phyloP scores from a whole-genome alignment of 2,888 invertebrate genomes.

The Hypercompe scribonia region DNA sequence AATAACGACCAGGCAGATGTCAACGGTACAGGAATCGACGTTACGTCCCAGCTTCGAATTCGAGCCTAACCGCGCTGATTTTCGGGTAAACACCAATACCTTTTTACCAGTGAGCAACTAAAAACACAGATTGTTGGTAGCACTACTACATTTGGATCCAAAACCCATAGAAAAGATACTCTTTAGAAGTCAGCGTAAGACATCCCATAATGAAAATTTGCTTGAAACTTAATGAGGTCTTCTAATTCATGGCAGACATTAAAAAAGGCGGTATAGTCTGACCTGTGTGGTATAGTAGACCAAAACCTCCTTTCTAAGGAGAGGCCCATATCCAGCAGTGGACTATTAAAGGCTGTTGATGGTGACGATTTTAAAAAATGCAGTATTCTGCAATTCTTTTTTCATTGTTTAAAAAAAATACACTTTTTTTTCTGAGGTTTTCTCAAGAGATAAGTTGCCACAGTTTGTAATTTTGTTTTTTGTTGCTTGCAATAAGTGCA shows the following conservation, averaged over 20 bases:
- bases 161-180: background rate
- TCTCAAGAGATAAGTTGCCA: too few species aligned
- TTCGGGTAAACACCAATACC: constrained; percentile 58
- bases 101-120: background rate
- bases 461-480: background rate
- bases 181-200: background rate
- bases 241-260: background rate
- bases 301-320: too few species aligned
- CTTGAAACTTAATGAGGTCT: background rate
- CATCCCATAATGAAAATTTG: background rate
- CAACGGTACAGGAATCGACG: background rate
- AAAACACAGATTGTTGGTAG: background rate
- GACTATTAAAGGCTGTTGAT: too few species aligned
- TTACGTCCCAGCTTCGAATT: constrained; percentile 55
- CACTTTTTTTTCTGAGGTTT: too few species aligned
- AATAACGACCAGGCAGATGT: background rate
- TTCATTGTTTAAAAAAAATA: too few species aligned
- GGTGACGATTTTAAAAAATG: too few species aligned
- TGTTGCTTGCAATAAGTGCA: background rate
- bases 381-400: too few species aligned
- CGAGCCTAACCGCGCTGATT: constrained; percentile 76
- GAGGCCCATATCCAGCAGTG: too few species aligned
- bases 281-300: too few species aligned
- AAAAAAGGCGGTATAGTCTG: too few species aligned
- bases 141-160: background rate